Evolutionary conservation across 2,888 invertebrate genomes (phyloP).

Genomic region (Hirtodrosophila duncani): DNA sequence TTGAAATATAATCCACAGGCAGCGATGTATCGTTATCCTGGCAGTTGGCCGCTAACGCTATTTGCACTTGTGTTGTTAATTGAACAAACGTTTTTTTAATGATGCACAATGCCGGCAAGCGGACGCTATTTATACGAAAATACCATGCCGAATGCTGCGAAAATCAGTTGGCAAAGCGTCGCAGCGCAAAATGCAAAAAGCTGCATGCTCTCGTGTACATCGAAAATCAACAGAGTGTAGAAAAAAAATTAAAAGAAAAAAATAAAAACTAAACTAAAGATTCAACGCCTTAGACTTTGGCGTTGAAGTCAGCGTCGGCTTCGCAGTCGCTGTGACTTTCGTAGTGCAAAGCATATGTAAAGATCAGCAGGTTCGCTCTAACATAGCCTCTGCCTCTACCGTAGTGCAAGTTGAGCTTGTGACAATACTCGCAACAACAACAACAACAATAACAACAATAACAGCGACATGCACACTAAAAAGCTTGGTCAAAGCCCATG

Average conservation of each 20-base stretch:
- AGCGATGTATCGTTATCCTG: conserved; percentile 53
- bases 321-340: conserved; percentile 15
- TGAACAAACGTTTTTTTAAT: conserved; percentile 78
- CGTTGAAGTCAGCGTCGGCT: conserved; percentile 14
- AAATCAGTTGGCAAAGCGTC: conserved; percentile 57
- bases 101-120: conserved; percentile 77
- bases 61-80: conserved; percentile 70
- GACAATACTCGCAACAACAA: conserved; percentile 24
- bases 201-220: conserved; percentile 13
- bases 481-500: conserved; percentile 2
- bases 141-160: conserved; percentile 44
- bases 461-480: conserved; percentile 9
- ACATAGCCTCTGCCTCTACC: conserved; percentile 17
- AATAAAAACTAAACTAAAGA: conserved; percentile 61
- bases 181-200: conserved; percentile 56
- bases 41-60: conserved; percentile 36
- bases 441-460: not conserved
- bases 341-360: conserved; percentile 34
- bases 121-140: conserved; percentile 77
- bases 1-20: conserved; percentile 44
- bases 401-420: conserved; percentile 9
- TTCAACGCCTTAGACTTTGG: conserved; percentile 42
- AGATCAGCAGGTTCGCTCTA: conserved; percentile 46
- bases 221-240: conserved; percentile 21
- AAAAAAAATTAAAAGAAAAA: conserved; percentile 20